These are phyloP conservation scores for Aethina tumida DNA, from an alignment of 1,140 invertebrate species.

Conservation along the genomic window DNA sequence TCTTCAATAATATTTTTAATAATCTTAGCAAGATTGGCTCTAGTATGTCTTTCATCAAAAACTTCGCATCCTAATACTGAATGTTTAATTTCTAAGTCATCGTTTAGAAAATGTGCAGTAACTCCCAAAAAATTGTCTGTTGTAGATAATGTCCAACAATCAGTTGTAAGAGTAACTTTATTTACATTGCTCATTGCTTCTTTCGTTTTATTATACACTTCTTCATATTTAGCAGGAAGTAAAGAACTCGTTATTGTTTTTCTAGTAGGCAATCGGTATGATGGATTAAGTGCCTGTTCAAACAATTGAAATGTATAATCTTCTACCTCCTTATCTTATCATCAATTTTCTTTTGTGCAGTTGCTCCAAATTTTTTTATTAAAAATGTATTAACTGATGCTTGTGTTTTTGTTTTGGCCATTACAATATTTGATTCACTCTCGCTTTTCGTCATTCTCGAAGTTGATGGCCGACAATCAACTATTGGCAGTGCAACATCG, in stretches of 20 bases:
- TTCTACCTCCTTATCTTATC: conserved; percentile 19
- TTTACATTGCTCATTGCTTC: conserved; percentile 1
- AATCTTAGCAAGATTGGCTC: conserved; percentile 14
- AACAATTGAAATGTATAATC: conserved; percentile 24
- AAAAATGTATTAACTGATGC: too few species aligned
- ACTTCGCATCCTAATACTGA: conserved; percentile 12
- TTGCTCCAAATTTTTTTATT: conserved; percentile 5
- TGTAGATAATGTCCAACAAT: conserved; percentile 22
- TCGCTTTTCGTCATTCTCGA: too few species aligned
- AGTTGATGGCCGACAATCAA: too few species aligned
- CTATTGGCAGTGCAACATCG: too few species aligned
- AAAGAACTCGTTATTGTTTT: conserved; percentile 19
- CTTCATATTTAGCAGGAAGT: conserved; percentile 12
- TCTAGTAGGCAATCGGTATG: conserved; percentile 21
- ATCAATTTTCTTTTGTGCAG: conserved; percentile 15
- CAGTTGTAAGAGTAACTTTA: conserved; percentile 10
- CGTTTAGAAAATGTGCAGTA: too few species aligned
- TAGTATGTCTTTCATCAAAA: conserved; percentile 14
- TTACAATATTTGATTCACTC: too few species aligned
- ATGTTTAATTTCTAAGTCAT: too few species aligned
- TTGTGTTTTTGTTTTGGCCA: too few species aligned
- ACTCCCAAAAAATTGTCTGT: too few species aligned
- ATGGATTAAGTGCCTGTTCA: conserved; percentile 21
- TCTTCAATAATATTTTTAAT: conserved; percentile 17
- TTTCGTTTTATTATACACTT: conserved; percentile 7